Percentiles rank a stretch among this genome's conserved stretches.
Conservation (phyloP, 2,888 invertebrate species). For the Xestia xanthographa region DNA sequence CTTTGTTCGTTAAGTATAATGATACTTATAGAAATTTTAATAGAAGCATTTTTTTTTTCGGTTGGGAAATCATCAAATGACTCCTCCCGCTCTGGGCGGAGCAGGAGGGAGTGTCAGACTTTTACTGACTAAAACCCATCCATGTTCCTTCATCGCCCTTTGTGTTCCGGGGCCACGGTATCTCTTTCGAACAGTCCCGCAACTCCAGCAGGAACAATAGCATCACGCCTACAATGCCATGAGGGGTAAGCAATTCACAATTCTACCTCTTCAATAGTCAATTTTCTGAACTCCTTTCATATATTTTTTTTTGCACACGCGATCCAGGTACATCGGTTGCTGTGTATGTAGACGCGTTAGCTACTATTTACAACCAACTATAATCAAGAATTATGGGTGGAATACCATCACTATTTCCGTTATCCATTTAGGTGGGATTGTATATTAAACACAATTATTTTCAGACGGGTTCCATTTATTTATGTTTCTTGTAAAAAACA, state of each 20-base stretch:
- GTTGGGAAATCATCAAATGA: no score
- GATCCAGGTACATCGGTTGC: background rate
- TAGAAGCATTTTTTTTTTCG: no score
- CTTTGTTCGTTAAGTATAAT: background rate
- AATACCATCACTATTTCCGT: background rate
- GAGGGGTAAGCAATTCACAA: background rate
- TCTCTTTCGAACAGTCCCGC: no score
- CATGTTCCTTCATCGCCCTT: no score
- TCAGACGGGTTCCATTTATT: background rate
- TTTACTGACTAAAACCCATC: no score
- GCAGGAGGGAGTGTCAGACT: no score
- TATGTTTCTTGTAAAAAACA: background rate
- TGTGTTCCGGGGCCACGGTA: no score
- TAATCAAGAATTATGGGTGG: background rate
- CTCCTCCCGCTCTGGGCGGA: no score
- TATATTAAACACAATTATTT: background rate
- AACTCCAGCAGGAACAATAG: no score
- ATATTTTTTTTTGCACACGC: background rate
- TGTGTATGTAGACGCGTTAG: background rate
- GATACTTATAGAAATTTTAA: background rate
- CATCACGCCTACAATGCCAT: background rate
- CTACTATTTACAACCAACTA: conserved; percentile 6
- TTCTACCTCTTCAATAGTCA: background rate
- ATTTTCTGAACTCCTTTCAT: background rate
- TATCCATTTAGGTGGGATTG: background rate